Conservation (phyloP, 1,140 invertebrate genomes). For the Brachionus rubens region DNA sequence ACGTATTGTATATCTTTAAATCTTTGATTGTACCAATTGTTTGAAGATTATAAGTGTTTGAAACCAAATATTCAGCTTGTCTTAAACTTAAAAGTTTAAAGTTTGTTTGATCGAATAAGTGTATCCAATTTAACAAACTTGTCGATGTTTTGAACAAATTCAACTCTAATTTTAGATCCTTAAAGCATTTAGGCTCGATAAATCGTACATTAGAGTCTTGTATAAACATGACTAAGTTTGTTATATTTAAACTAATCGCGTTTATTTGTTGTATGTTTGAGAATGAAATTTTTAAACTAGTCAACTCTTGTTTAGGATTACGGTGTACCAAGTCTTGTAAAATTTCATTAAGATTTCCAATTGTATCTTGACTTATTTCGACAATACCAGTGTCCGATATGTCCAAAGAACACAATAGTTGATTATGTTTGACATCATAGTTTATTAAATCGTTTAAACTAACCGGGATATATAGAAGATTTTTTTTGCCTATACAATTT, state of each 20-base stretch:
- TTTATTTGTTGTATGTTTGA: background rate
- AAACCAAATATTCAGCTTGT: background rate
- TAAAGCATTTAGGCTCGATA: background rate
- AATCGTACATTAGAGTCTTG: background rate
- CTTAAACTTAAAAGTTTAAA: constrained; percentile 40
- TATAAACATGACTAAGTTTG: background rate
- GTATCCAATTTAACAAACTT: constrained; percentile 4
- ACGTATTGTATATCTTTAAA: background rate
- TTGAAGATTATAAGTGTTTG: background rate
- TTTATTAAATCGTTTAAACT: background rate
- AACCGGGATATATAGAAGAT: background rate
- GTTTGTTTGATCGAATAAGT: background rate
- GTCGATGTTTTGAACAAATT: background rate
- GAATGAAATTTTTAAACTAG: constrained; percentile 17
- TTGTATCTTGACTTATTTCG: background rate
- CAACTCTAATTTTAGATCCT: background rate
- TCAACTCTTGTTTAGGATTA: background rate
- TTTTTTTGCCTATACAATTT: constrained; percentile 11
- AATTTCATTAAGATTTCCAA: background rate
- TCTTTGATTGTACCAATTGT: background rate
- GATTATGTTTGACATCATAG: background rate
- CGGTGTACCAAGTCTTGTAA: background rate
- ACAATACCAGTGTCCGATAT: background rate
- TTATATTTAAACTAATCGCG: background rate
- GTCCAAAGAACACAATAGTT: constrained; percentile 7